These are phyloP conservation scores for Alligator mississippiensis DNA, from an alignment of 2,113 vertebrate genomes.

Conservation along the genomic window DNA sequence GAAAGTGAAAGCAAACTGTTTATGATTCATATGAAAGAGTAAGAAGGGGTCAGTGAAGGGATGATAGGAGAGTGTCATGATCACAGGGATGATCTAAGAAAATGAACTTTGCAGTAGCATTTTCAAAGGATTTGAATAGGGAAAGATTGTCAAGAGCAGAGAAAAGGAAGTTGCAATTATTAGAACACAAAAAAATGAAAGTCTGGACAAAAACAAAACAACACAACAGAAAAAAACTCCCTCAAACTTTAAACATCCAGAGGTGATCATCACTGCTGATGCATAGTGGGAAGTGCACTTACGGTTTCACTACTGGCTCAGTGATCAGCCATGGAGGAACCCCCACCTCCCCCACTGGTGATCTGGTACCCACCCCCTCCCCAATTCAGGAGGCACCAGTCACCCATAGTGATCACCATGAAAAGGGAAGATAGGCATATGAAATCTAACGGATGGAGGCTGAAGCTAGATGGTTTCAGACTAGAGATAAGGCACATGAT, in stretches of 20 bases:
- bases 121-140: neutral
- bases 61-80: neutral
- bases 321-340: too few relatives aligned
- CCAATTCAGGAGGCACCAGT: too few relatives aligned
- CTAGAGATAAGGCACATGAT: too few relatives aligned
- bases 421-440: neutral
- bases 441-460: neutral
- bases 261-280: too few relatives aligned
- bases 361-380: too few relatives aligned
- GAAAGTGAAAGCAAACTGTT: neutral
- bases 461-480: neutral
- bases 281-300: too few relatives aligned
- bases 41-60: neutral
- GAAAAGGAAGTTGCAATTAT: neutral
- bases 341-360: too few relatives aligned
- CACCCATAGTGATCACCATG: too few relatives aligned
- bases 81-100: neutral
- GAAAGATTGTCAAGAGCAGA: neutral
- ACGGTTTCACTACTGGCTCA: too few relatives aligned
- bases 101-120: neutral
- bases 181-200: neutral
- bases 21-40: too few relatives aligned
- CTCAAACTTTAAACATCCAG: too few relatives aligned
- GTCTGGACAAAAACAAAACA: neutral
- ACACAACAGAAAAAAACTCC: too few relatives aligned